phyloP scores from a whole-genome alignment of 2,113 vertebrate species.

The Penelope pileata region DNA sequence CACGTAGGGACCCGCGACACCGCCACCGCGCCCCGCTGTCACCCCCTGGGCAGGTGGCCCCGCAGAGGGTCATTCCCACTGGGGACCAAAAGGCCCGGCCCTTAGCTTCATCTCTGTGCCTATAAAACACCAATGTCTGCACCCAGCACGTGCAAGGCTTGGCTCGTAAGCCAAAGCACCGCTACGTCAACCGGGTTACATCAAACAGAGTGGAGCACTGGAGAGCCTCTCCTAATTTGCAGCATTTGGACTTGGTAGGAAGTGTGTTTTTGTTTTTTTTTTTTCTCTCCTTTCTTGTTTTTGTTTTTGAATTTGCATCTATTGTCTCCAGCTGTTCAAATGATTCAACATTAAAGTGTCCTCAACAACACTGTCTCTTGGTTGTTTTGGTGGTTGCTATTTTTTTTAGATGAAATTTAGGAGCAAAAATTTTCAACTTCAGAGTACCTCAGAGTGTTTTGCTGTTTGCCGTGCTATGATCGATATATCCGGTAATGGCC shows the following conservation, averaged over 20 bases:
- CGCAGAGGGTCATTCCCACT: not conserved
- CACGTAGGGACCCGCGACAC: not conserved
- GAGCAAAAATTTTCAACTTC: not conserved
- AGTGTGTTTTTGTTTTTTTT: not conserved
- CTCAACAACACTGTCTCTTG: fast-evolving
- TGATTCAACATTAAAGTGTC: not conserved
- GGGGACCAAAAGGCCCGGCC: not conserved
- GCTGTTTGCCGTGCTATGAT: not conserved
- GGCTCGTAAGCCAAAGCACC: not conserved
- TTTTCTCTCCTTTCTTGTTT: not conserved
- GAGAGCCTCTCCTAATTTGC: not conserved
- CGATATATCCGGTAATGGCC: not conserved
- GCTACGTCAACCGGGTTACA: fast-evolving
- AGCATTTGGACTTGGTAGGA: not conserved
- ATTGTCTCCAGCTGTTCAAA: not conserved
- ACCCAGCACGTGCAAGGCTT: not conserved
- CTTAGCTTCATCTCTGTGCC: not conserved
- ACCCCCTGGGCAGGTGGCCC: not conserved
- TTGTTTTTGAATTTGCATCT: not conserved
- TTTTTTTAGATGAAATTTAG: not conserved
- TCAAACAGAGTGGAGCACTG: not conserved
- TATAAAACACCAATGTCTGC: fast-evolving
- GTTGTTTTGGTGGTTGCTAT: not conserved
- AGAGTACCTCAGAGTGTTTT: not conserved
- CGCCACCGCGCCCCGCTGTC: not conserved